Evolutionary conservation across 2,888 invertebrate genomes (phyloP).

Genomic region (Heliconius hortense): DNA sequence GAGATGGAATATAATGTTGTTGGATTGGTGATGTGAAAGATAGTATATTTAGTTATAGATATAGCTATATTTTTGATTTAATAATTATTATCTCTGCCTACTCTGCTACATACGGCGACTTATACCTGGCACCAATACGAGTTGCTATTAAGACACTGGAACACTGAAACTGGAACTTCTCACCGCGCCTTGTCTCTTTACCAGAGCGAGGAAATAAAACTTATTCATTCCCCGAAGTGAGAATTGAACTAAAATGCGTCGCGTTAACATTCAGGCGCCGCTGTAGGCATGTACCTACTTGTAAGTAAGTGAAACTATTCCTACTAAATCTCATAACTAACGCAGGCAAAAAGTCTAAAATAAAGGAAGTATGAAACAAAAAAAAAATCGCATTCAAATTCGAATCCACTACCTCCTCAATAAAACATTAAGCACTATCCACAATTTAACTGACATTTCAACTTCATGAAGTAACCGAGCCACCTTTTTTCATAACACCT

Average conservation of each 20-base stretch:
- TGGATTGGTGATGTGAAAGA: background rate
- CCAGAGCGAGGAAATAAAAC: background rate
- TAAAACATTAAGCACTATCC: background rate
- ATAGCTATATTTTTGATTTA: background rate
- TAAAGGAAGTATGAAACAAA: background rate
- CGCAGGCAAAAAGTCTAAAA: background rate
- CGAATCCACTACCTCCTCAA: background rate
- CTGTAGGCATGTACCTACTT: too few species aligned
- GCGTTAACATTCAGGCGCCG: too few species aligned
- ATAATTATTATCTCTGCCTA: too few species aligned
- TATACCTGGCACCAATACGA: too few species aligned
- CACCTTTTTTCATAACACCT: constrained; percentile 20
- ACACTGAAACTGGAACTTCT: too few species aligned
- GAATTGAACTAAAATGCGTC: background rate
- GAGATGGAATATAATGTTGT: background rate
- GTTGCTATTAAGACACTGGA: too few species aligned
- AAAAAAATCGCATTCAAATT: background rate
- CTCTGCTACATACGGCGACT: too few species aligned
- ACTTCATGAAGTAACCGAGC: constrained; percentile 5
- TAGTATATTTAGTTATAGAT: background rate
- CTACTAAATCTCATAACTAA: background rate
- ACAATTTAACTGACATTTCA: background rate
- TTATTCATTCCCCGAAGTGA: background rate
- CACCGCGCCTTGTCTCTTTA: background rate
- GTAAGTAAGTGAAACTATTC: too few species aligned